These are phyloP conservation scores for Drosophila virilis DNA, from an alignment of 1,140 invertebrate species.

Conservation along the genomic window DNA sequence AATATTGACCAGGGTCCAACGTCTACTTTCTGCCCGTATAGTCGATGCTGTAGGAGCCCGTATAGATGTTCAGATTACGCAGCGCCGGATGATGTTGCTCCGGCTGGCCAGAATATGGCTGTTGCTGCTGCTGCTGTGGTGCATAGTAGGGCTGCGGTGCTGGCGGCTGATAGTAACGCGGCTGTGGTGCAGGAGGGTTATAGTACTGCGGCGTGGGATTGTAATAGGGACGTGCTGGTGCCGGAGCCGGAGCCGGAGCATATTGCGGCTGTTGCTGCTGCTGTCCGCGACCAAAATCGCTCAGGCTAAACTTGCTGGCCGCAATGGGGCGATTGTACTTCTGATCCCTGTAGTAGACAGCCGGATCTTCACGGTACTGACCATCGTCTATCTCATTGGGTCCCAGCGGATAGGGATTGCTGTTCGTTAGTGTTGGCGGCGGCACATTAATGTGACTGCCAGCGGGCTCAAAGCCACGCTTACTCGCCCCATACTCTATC, in stretches of 20 bases:
- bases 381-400: slow-evolving; percentile 91
- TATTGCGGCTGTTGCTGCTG: slow-evolving; percentile 55
- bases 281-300: slow-evolving; percentile 59
- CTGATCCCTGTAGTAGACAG: slow-evolving; percentile 90
- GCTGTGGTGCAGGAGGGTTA: slow-evolving; percentile 67
- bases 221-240: slow-evolving; percentile 73
- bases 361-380: slow-evolving; percentile 92
- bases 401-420: slow-evolving; percentile 85
- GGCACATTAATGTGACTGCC: slow-evolving; percentile 92
- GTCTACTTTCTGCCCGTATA: slow-evolving; percentile 79
- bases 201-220: slow-evolving; percentile 75
- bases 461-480: slow-evolving; percentile 92
- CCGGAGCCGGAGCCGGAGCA: slow-evolving; percentile 56
- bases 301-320: slow-evolving; percentile 77
- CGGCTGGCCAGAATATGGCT: slow-evolving; percentile 55
- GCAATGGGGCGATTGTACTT: slow-evolving; percentile 86
- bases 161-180: slow-evolving; percentile 83
- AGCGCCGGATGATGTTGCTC: slow-evolving; percentile 78
- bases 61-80: slow-evolving; percentile 75
- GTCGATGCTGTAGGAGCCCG: slow-evolving; percentile 82
- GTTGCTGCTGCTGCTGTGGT: slow-evolving; percentile 72
- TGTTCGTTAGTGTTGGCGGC: slow-evolving; percentile 88
- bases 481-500: slow-evolving; percentile 94
- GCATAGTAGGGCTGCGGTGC: slow-evolving; percentile 63
- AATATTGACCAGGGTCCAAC: not conserved